Conservation (phyloP, 1,140 invertebrate genomes). For the Drosophila kurseongensis region DNA sequence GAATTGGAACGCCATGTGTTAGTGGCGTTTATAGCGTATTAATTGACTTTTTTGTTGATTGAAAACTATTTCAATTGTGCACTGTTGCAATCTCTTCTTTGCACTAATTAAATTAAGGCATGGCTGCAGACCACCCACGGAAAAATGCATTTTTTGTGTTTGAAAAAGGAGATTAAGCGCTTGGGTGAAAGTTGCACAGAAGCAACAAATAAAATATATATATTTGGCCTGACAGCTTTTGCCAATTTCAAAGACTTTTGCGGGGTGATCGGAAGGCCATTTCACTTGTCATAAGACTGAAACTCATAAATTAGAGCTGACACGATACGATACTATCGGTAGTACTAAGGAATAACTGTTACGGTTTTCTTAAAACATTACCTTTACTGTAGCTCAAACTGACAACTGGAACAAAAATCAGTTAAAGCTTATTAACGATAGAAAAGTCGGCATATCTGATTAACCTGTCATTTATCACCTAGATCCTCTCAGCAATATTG, state of each 20-base stretch:
- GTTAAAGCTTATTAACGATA: neutral
- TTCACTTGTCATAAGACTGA: slow-evolving; percentile 63
- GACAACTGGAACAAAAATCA: neutral
- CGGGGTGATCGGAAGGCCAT: slow-evolving; percentile 33
- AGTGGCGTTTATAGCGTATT: slow-evolving; percentile 44
- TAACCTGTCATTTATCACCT: slow-evolving; percentile 1
- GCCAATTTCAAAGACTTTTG: slow-evolving; percentile 49
- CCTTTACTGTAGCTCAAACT: too few species aligned
- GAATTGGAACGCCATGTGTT: slow-evolving; percentile 49
- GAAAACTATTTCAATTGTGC: slow-evolving; percentile 65
- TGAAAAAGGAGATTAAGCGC: slow-evolving; percentile 44
- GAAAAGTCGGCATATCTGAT: neutral
- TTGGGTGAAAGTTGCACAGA: slow-evolving; percentile 57
- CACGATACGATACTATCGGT: neutral
- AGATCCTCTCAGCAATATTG: slow-evolving; percentile 39
- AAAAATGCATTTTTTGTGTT: slow-evolving; percentile 11
- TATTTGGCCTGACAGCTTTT: slow-evolving; percentile 15
- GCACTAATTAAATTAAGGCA: slow-evolving; percentile 66
- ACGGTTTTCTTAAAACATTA: too few species aligned
- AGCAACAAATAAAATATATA: slow-evolving; percentile 10
- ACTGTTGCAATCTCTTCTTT: slow-evolving; percentile 36
- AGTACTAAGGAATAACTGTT: neutral
- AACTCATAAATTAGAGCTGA: slow-evolving; percentile 8
- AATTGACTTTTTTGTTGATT: slow-evolving; percentile 72
- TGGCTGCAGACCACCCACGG: slow-evolving; percentile 37